phyloP scores from a whole-genome alignment of 2,888 invertebrate species.

The Unio delphinus region DNA sequence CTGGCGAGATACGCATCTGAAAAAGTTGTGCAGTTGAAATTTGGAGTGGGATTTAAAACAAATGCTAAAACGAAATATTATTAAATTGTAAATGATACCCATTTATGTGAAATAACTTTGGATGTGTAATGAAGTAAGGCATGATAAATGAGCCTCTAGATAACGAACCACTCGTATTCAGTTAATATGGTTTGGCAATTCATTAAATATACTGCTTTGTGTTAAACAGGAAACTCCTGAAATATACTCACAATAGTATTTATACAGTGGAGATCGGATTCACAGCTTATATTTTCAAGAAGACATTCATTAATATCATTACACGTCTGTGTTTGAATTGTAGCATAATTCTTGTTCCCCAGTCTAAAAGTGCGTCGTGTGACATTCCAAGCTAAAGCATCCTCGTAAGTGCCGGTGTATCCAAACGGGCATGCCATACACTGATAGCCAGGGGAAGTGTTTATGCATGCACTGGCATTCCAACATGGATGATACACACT shows the following conservation, averaged over 20 bases:
- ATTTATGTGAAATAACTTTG: too few species aligned
- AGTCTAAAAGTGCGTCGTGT: constrained; percentile 42
- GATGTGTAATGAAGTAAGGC: too few species aligned
- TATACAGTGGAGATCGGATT: constrained; percentile 50
- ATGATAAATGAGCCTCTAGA: too few species aligned
- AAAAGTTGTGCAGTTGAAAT: too few species aligned
- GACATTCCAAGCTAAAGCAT: constrained; percentile 42
- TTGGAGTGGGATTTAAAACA: too few species aligned
- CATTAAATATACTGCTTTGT: too few species aligned
- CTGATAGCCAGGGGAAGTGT: constrained; percentile 55
- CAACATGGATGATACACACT: constrained; percentile 31
- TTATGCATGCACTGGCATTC: constrained; percentile 40
- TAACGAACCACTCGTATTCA: too few species aligned
- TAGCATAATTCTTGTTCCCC: constrained; percentile 30
- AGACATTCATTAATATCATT: constrained; percentile 54
- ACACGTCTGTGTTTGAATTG: constrained; percentile 40
- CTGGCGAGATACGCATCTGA: too few species aligned
- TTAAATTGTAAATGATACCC: too few species aligned
- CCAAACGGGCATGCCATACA: constrained; percentile 53
- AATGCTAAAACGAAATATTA: too few species aligned
- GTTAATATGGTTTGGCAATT: too few species aligned
- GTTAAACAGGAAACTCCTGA: neutral
- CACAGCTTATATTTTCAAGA: constrained; percentile 56
- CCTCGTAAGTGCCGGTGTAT: constrained; percentile 50
- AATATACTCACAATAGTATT: constrained; percentile 53